Conservation (phyloP, 1,140 invertebrate species). For the Luehdorfia chinensis region DNA sequence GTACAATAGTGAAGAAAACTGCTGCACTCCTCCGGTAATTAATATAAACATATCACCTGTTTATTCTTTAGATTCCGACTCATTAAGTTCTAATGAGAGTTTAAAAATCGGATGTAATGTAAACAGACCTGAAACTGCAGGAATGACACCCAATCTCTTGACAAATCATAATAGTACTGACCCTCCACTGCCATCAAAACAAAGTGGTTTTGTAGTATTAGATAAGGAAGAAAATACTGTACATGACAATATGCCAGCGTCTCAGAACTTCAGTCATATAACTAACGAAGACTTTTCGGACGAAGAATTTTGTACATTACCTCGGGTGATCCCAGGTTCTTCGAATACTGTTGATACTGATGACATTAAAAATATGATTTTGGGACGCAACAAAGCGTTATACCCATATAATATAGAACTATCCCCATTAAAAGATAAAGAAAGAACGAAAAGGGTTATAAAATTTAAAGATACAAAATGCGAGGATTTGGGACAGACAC, state of each 20-base stretch:
- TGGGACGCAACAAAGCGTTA: constrained; percentile 45
- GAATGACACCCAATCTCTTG: constrained; percentile 47
- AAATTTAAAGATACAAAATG: constrained; percentile 42
- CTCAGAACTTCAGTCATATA: constrained; percentile 3
- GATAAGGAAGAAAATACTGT: constrained; percentile 4
- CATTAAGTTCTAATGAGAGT: constrained; percentile 65
- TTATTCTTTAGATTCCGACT: constrained; percentile 57
- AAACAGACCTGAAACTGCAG: constrained; percentile 36
- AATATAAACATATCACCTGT: constrained; percentile 77
- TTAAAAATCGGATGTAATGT: constrained; percentile 28
- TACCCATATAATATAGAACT: constrained; percentile 64
- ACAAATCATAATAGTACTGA: constrained; percentile 38
- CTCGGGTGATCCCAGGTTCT: constrained; percentile 35
- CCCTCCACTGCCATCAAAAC: constrained; percentile 20
- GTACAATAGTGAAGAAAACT: too few relatives aligned
- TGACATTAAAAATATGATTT: constrained; percentile 57
- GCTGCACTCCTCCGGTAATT: constrained; percentile 52
- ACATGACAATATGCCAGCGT: constrained; percentile 13
- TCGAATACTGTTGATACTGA: constrained; percentile 23
- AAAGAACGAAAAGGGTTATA: constrained; percentile 39
- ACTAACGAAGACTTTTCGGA: constrained; percentile 49
- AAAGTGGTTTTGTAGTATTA: too few relatives aligned
- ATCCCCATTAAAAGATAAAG: constrained; percentile 44
- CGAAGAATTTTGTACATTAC: constrained; percentile 39
- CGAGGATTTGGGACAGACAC: neutral